phyloP scores from a whole-genome alignment of 2,113 vertebrate species.

The Pluvianellus socialis region DNA sequence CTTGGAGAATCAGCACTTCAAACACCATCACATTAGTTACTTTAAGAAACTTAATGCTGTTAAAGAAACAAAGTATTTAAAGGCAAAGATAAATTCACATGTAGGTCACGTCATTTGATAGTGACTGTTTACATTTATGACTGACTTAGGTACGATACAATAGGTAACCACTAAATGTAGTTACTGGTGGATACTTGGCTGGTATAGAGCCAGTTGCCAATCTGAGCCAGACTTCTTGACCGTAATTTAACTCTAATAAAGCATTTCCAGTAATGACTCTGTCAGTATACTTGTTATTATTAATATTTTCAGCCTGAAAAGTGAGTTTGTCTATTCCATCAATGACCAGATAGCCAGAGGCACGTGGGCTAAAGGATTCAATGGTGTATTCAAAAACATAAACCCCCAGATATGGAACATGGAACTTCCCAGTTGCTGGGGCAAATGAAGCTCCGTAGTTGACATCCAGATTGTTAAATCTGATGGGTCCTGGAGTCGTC shows the following conservation, averaged over 20 bases:
- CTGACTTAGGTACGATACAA: constrained; percentile 78
- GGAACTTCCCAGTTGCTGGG: constrained; percentile 78
- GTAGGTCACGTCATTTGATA: not conserved
- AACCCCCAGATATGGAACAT: constrained; percentile 79
- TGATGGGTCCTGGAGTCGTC: constrained; percentile 77
- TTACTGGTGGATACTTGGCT: constrained; percentile 77
- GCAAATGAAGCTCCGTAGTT: constrained; percentile 81
- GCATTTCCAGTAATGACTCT: constrained; percentile 80
- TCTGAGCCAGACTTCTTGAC: constrained; percentile 82
- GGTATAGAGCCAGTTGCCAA: constrained; percentile 76
- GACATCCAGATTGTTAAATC: constrained; percentile 80
- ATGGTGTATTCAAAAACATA: constrained; percentile 83
- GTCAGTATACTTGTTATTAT: constrained; percentile 52
- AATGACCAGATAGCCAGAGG: constrained; percentile 80
- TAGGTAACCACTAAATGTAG: constrained; percentile 81
- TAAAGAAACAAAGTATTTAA: not conserved
- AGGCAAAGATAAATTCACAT: not conserved
- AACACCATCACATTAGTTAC: not conserved
- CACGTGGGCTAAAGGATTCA: constrained; percentile 73
- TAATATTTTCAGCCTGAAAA: constrained; percentile 77
- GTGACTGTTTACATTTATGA: not conserved
- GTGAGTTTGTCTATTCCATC: constrained; percentile 80
- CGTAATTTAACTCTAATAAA: constrained; percentile 81
- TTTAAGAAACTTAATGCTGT: not conserved
- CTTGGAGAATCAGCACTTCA: not conserved